Percentiles rank a stretch among this genome's conserved stretches.
phyloP scores from a whole-genome alignment of 1,140 invertebrate genomes.

The Telenomus remus region DNA sequence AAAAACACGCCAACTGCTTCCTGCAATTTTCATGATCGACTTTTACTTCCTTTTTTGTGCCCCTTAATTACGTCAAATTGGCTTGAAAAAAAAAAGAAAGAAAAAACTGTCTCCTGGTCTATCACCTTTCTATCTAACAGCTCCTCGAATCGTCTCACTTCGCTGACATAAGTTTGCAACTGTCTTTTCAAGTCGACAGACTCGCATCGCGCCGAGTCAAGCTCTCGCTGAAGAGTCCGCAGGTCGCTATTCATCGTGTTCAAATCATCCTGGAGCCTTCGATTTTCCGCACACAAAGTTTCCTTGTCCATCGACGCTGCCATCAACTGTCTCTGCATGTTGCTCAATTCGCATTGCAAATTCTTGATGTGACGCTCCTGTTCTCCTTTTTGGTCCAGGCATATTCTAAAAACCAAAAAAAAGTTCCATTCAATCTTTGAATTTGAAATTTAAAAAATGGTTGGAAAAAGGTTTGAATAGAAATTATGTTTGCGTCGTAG shows the following conservation, averaged over 20 bases:
- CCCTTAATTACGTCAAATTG: slow-evolving; percentile 33
- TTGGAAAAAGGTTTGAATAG: background rate
- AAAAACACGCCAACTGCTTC: slow-evolving; percentile 6
- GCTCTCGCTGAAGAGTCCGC: slow-evolving; percentile 76
- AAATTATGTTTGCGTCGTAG: too few relatives aligned
- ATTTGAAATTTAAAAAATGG: background rate
- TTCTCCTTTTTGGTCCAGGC: slow-evolving; percentile 66
- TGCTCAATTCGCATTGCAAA: slow-evolving; percentile 76
- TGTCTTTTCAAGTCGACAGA: slow-evolving; percentile 82
- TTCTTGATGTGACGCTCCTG: slow-evolving; percentile 65
- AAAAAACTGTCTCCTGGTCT: slow-evolving; percentile 14
- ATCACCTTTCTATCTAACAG: slow-evolving; percentile 79
- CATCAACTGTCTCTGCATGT: slow-evolving; percentile 76
- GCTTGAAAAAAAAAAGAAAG: slow-evolving; percentile 3
- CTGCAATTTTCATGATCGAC: slow-evolving; percentile 16
- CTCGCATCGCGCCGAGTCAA: slow-evolving; percentile 79
- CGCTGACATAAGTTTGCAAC: slow-evolving; percentile 83
- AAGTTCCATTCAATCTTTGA: background rate
- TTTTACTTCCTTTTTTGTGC: slow-evolving; percentile 42
- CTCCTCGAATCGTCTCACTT: slow-evolving; percentile 83
- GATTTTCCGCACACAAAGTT: slow-evolving; percentile 77
- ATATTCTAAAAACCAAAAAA: slow-evolving; percentile 55
- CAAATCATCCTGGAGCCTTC: slow-evolving; percentile 81
- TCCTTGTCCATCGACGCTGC: slow-evolving; percentile 76
- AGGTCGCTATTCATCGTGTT: slow-evolving; percentile 74